phyloP scores from a whole-genome alignment of 2,888 invertebrate species.

The Frankliniella intonsa region DNA sequence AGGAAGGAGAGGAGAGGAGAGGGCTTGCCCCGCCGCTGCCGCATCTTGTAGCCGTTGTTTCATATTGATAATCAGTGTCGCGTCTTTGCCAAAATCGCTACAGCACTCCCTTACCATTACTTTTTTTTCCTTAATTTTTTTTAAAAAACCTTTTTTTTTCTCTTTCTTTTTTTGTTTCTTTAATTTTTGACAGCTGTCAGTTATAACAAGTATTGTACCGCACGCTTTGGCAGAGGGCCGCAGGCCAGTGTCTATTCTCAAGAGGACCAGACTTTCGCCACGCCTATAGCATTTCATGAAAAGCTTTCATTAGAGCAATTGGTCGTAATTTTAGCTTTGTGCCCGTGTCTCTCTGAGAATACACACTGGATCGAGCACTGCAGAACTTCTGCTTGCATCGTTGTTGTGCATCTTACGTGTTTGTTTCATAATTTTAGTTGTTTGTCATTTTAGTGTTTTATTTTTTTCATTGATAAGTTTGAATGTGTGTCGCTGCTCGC shows the following conservation, averaged over 20 bases:
- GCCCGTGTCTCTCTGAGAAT: neutral
- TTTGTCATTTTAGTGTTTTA: neutral
- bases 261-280: too few relatives aligned
- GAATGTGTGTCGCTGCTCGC: neutral
- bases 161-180: too few relatives aligned
- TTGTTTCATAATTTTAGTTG: neutral
- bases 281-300: too few relatives aligned
- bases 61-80: neutral
- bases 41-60: neutral
- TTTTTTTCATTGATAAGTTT: neutral
- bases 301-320: too few relatives aligned
- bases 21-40: neutral
- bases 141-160: too few relatives aligned
- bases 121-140: neutral
- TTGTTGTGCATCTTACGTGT: constrained; percentile 5
- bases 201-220: too few relatives aligned
- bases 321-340: too few relatives aligned
- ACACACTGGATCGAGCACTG: neutral
- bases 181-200: too few relatives aligned
- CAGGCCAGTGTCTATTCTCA: too few relatives aligned
- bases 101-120: neutral
- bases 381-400: neutral
- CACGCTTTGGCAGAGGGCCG: too few relatives aligned
- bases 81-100: neutral
- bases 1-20: neutral